phyloP scores from a whole-genome alignment of 2,888 invertebrate genomes.

The Ligdia adustata region DNA sequence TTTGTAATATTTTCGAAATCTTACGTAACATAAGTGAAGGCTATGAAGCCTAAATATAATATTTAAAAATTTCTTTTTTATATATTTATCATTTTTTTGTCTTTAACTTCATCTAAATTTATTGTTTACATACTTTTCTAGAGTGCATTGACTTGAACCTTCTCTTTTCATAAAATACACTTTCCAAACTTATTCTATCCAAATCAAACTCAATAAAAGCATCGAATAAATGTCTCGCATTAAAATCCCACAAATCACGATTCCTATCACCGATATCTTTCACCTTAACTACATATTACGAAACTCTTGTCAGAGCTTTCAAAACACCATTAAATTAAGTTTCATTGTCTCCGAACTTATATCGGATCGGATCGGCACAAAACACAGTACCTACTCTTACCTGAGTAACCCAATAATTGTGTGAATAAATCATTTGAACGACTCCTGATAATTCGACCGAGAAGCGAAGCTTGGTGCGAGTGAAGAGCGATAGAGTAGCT shows the following conservation, averaged over 20 bases:
- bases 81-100: too few relatives aligned
- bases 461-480: slow-evolving; percentile 56
- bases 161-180: too few relatives aligned
- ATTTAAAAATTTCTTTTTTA: too few relatives aligned
- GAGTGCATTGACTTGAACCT: too few relatives aligned
- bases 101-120: too few relatives aligned
- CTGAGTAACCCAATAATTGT: slow-evolving; percentile 84
- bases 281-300: slow-evolving; percentile 27
- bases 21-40: too few relatives aligned
- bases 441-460: slow-evolving; percentile 82
- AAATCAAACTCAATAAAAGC: neutral
- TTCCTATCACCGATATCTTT: slow-evolving; percentile 21
- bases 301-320: slow-evolving; percentile 43
- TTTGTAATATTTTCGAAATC: too few relatives aligned
- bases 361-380: slow-evolving; percentile 79
- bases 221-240: slow-evolving; percentile 31
- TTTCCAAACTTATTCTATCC: neutral
- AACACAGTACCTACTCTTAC: slow-evolving; percentile 79
- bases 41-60: too few relatives aligned
- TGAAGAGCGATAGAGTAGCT: slow-evolving; percentile 23
- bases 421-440: slow-evolving; percentile 84
- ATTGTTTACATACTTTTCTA: too few relatives aligned
- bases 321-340: slow-evolving; percentile 74
- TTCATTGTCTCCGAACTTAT: slow-evolving; percentile 77
- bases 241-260: slow-evolving; percentile 37